Evolutionary conservation across 2,888 invertebrate genomes (phyloP).

Genomic region (Lypha dubia): DNA sequence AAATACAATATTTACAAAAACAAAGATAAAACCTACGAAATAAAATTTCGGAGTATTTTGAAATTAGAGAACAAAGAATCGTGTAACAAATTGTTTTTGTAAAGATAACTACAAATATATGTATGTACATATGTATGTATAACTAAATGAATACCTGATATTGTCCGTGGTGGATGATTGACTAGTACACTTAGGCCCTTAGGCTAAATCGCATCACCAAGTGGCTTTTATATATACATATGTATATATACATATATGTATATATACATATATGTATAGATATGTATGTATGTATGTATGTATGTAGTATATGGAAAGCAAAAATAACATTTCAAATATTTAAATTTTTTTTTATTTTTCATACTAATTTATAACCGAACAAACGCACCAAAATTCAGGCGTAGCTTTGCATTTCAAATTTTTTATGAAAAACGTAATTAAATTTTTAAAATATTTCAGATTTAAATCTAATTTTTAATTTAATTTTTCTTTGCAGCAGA

Average conservation of each 20-base stretch:
- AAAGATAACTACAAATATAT: background rate
- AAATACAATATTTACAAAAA: background rate
- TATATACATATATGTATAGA: background rate
- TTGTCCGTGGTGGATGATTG: background rate
- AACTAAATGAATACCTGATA: background rate
- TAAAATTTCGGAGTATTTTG: background rate
- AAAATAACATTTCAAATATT: too few species aligned
- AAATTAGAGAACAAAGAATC: slow-evolving; percentile 5
- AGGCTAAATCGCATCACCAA: too few species aligned
- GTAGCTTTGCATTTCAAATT: too few species aligned
- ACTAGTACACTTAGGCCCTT: too few species aligned
- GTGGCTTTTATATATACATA: background rate
- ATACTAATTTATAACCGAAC: too few species aligned
- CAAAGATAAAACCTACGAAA: background rate
- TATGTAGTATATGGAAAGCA: background rate
- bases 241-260: background rate
- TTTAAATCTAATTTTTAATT: too few species aligned
- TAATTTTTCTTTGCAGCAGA: too few species aligned
- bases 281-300: background rate
- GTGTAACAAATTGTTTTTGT: background rate
- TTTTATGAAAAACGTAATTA: too few species aligned
- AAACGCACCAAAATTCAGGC: too few species aligned
- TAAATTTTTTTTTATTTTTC: too few species aligned
- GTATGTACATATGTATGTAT: too few species aligned
- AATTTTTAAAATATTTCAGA: too few species aligned